Evolutionary conservation across 2,888 invertebrate species (phyloP).

Genomic region (Amphipoea lucens): DNA sequence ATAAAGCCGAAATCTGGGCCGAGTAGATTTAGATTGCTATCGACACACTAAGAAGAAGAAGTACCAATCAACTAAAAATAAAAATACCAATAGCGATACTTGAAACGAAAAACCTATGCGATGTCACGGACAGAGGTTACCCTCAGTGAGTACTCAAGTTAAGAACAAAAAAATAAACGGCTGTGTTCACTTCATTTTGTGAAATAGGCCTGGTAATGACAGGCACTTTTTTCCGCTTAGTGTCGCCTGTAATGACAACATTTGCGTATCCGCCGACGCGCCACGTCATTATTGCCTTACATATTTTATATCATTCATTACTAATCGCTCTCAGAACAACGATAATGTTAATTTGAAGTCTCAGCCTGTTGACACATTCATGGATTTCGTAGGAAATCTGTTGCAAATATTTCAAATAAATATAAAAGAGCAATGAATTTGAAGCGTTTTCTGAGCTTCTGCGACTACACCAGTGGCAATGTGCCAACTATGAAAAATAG

Average conservation of each 20-base stretch:
- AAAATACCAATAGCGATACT: not conserved
- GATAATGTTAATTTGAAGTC: slow-evolving; percentile 45
- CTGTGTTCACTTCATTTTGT: slow-evolving; percentile 19
- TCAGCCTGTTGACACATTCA: slow-evolving; percentile 58
- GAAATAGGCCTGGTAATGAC: slow-evolving; percentile 33
- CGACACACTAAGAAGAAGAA: no score
- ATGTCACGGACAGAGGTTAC: slow-evolving; percentile 7
- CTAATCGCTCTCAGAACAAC: slow-evolving; percentile 32
- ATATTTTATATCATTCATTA: slow-evolving; percentile 40
- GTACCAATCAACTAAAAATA: not conserved
- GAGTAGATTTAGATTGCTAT: no score
- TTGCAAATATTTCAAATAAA: slow-evolving; percentile 57
- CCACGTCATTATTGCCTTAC: slow-evolving; percentile 32
- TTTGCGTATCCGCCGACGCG: slow-evolving; percentile 38
- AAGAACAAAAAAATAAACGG: slow-evolving; percentile 15
- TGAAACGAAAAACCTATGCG: slow-evolving; percentile 1
- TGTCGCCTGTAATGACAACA: slow-evolving; percentile 34
- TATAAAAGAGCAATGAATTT: slow-evolving; percentile 59
- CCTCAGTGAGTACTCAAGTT: slow-evolving; percentile 9
- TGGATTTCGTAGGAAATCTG: slow-evolving; percentile 47
- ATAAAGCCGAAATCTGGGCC: no score
- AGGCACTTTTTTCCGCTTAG: slow-evolving; percentile 20
- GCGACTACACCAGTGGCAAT: slow-evolving; percentile 53
- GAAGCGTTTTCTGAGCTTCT: slow-evolving; percentile 51
- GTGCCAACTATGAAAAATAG: slow-evolving; percentile 60